Evolutionary conservation across 2,113 vertebrate genomes (phyloP), one percentile per base, ranked within the genome.

Genomic region (Rousettus leschenaultii): DNA sequence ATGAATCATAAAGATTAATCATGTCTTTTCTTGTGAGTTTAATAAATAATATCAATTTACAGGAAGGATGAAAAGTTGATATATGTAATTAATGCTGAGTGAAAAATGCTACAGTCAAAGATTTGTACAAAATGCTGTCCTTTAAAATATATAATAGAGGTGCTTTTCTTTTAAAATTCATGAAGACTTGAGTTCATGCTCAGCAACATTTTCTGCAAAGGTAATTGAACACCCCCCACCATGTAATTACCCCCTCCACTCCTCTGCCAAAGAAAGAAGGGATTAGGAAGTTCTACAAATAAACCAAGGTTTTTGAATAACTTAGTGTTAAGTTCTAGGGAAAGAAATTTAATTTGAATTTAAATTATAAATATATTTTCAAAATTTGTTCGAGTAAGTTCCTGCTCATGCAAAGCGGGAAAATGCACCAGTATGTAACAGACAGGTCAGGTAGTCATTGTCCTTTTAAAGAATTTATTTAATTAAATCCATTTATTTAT

Each of bases 61-160:
- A 95, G 89, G 84, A 94, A 91, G 83, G 88, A 48, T 96, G 96
- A 97, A 96, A 95, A 93, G 95, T 96, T 97, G 96, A 97, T 97
- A 73, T 94, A 95, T 97, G 95, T 95, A 97, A 97, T 96, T 97
- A 97, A 97, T 96, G 92, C 92, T 95, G 95, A 97, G 48, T 86
- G 94, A 97, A 97, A 97, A 97, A 95, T 88, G 78, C 63, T 95
- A 5, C 33, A 93, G 91, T 95, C 79, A 93, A 93, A 89, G 85
- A 83, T 94, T 90, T 96, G 73, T 92, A 86, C 61, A 96, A 97
- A 89, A 94, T 61, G 79, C 13, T 87, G 33, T 96, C 1, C 48
- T 80, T 87, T 95, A 68, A 94, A 96, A 96, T 96, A 96, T 91
- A 90, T 94, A 85, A 48, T 16, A 79, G 94, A 65, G 51, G 2